Base-by-base conservation (phyloP, 2,888 invertebrate genomes). In the Drosophila basisetae region DNA sequence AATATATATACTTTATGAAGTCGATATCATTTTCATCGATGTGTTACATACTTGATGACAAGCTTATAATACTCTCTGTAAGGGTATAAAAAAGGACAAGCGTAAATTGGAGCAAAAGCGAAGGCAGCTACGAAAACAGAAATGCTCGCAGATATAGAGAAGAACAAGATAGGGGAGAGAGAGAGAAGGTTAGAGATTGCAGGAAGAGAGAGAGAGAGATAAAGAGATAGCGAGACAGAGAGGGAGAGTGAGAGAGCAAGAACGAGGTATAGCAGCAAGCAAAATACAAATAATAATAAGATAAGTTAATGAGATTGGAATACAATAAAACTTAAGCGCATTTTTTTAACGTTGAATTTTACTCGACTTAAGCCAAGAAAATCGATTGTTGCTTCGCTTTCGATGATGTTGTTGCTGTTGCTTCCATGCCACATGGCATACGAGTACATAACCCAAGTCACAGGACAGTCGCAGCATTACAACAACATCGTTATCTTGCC, bases 231-330 rank as follows among this genome's bases (percentile, higher is more conserved):
- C 30, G 47, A 33, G 28, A 59, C 54, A 28, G 47, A 18, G 49
- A 18, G 61, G 25, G 33, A 47, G 37, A 56, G 54, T 10, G 35
- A 11, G 10, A 54, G 49, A 37, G 56, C 9, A 35, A 39, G 56
- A 2, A 22, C 10, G 56, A 18, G 39, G 60, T 55, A 53, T 56
- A 54, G 61, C 50, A 54, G 68, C 69, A 61, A 68, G 76, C 71
- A 80, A 80, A 82, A 88, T 72, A 88, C 82, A 89, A 83, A 84
- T 87, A 89, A 85, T 89, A 89, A 85, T 86, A 86, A 85, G 86
- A 83, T 80, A 85, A 89, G 82, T 89, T 85, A 85, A 85, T 85
- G 85, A 85, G 82, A 85, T 85, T 85, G 85, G 82, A 83, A 85
- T 85, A 89, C 89, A 85, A 85, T 85, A 85, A 86, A 85, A 85